Percentiles rank a stretch among this genome's conserved stretches.
Conservation (phyloP, 2,888 invertebrate species). For the Mesorhabditis spiculigera region DNA sequence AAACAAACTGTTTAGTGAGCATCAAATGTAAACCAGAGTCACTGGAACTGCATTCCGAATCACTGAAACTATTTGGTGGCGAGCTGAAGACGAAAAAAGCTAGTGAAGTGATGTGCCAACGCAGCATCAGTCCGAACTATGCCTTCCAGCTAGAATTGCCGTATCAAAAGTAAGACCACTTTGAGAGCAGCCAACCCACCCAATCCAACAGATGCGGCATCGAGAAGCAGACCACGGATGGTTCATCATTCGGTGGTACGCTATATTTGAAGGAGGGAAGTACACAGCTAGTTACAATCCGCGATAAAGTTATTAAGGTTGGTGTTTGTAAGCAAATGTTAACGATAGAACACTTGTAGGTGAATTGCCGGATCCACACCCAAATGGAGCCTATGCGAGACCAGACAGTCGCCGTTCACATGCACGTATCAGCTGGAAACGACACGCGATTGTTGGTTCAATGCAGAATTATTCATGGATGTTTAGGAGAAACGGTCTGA, state of each 20-base stretch:
- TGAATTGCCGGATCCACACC: background rate
- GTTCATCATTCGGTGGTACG: background rate
- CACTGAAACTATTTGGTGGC: background rate
- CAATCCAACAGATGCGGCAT: background rate
- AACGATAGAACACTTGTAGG: background rate
- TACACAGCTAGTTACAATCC: conserved; percentile 3
- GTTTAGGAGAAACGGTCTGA: conserved; percentile 1
- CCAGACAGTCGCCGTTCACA: conserved; percentile 4
- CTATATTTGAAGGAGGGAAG: conserved; percentile 2
- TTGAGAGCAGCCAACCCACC: background rate
- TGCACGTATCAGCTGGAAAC: background rate
- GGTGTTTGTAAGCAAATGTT: background rate
- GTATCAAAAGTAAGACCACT: background rate
- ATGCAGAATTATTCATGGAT: background rate
- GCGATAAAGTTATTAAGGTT: background rate
- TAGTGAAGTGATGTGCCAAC: background rate
- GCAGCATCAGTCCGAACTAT: conserved; percentile 1
- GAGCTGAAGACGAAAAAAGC: conserved; percentile 3
- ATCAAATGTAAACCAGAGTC: background rate
- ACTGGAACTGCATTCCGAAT: background rate
- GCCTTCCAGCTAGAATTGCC: background rate
- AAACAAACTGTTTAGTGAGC: background rate
- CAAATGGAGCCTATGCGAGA: background rate
- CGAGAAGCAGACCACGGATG: background rate
- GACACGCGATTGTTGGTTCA: background rate